Conservation (phyloP, 1,140 invertebrate genomes). For the Palaemon carinicauda region DNA sequence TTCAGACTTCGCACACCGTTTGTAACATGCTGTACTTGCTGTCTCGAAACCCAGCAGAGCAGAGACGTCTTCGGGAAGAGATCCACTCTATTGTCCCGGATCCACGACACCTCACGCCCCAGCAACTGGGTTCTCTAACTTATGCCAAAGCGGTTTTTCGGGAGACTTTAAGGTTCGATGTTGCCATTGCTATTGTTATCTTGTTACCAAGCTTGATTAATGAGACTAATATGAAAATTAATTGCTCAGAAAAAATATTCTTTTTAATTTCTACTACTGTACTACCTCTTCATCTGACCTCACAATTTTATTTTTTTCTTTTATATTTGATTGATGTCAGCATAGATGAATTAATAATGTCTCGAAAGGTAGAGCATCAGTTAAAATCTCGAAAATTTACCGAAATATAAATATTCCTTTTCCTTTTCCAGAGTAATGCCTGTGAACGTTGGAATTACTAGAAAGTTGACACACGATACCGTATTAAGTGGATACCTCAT, state of each 20-base stretch:
- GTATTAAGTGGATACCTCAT: constrained; percentile 36
- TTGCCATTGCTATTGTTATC: not conserved
- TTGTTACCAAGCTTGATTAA: too few relatives aligned
- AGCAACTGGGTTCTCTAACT: constrained; percentile 21
- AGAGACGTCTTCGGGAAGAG: constrained; percentile 20
- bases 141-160: constrained; percentile 41
- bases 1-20: constrained; percentile 48
- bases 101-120: not conserved
- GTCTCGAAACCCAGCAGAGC: constrained; percentile 12
- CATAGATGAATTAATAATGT: too few relatives aligned
- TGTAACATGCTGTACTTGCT: constrained; percentile 48
- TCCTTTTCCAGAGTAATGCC: constrained; percentile 26
- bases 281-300: too few relatives aligned
- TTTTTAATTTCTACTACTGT: too few relatives aligned
- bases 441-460: constrained; percentile 23
- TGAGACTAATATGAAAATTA: too few relatives aligned
- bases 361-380: not conserved
- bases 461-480: constrained; percentile 13
- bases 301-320: too few relatives aligned
- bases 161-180: constrained; percentile 44
- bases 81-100: constrained; percentile 6
- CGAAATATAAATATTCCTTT: not conserved
- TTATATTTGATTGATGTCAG: not conserved
- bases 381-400: too few relatives aligned
- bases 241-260: too few relatives aligned